Evolutionary conservation across 1,140 invertebrate species (phyloP).

Genomic region (Zaprionus camerounensis): DNA sequence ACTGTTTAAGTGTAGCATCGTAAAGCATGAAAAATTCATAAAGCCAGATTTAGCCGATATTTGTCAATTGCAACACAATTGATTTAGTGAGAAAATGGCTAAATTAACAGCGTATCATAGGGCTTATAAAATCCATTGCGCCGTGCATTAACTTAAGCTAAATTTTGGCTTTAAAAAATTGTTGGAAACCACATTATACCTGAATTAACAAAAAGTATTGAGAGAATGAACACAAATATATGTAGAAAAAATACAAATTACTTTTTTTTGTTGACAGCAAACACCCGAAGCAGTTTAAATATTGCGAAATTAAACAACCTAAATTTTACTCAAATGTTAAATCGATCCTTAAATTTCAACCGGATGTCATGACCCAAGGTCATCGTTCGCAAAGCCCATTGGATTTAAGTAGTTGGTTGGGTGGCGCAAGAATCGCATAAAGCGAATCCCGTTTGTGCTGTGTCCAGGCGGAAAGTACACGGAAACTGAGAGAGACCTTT

Average conservation of each 20-base stretch:
- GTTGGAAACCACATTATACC: not conserved
- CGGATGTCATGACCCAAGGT: not conserved
- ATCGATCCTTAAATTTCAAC: not conserved
- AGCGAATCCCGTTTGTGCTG: not conserved
- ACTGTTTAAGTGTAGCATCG: too few species aligned
- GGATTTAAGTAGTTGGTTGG: not conserved
- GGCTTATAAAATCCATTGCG: not conserved
- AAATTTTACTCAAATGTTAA: not conserved
- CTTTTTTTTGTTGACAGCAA: not conserved
- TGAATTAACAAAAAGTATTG: too few species aligned
- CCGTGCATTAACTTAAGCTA: not conserved
- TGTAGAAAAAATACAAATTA: conserved; percentile 2
- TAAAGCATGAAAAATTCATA: too few species aligned
- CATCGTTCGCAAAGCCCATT: conserved; percentile 8
- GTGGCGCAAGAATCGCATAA: conserved; percentile 2
- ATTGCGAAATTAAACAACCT: not conserved
- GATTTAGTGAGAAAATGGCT: too few species aligned
- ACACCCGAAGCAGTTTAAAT: not conserved
- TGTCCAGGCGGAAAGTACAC: not conserved
- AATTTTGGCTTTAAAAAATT: not conserved
- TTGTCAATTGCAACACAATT: too few species aligned
- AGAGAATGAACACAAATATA: not conserved
- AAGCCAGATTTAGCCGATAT: too few species aligned
- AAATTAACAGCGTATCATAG: not conserved
- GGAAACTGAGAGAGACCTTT: conserved; percentile 4